A percentile compares a stretch with the other conserved stretches of the same genome.
Conservation (phyloP, 1,140 invertebrate species). For the Bombus huntii region DNA sequence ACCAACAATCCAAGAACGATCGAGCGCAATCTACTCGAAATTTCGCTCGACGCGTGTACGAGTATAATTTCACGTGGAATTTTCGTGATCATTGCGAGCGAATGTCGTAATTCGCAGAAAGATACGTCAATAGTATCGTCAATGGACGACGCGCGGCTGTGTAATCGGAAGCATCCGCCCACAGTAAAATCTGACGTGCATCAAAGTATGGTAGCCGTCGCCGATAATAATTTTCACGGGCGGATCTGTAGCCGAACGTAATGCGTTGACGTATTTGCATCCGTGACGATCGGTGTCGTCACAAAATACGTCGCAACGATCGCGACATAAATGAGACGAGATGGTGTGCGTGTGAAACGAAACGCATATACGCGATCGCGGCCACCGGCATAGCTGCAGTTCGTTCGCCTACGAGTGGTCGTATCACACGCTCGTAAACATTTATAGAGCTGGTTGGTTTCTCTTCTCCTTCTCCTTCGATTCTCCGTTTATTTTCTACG, state of each 20-base stretch:
- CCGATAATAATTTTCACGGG: constrained; percentile 11
- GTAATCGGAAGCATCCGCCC: constrained; percentile 28
- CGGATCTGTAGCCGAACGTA: not conserved
- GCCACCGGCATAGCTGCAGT: not conserved
- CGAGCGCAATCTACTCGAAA: too few relatives aligned
- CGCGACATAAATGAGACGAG: not conserved
- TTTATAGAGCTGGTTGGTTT: constrained; percentile 25
- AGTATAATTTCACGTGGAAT: too few relatives aligned
- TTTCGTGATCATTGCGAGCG: too few relatives aligned
- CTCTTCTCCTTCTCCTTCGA: not conserved
- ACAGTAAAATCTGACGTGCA: constrained; percentile 19
- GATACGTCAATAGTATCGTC: not conserved
- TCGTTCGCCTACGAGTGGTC: constrained; percentile 8
- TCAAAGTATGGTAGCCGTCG: not conserved
- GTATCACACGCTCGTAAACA: constrained; percentile 23
- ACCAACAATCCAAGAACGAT: too few relatives aligned
- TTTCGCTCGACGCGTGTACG: too few relatives aligned
- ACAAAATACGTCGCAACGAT: not conserved
- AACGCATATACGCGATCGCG: not conserved
- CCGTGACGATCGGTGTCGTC: constrained; percentile 1
- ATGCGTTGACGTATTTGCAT: not conserved
- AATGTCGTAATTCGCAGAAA: not conserved
- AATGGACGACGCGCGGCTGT: too few relatives aligned
- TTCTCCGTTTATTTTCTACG: not conserved
- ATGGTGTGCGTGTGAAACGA: not conserved